Evolutionary conservation across 2,797 vertebrate species (phyloP), one percentile per base, ranked within the genome.

Genomic region (Channallabes apus): DNA sequence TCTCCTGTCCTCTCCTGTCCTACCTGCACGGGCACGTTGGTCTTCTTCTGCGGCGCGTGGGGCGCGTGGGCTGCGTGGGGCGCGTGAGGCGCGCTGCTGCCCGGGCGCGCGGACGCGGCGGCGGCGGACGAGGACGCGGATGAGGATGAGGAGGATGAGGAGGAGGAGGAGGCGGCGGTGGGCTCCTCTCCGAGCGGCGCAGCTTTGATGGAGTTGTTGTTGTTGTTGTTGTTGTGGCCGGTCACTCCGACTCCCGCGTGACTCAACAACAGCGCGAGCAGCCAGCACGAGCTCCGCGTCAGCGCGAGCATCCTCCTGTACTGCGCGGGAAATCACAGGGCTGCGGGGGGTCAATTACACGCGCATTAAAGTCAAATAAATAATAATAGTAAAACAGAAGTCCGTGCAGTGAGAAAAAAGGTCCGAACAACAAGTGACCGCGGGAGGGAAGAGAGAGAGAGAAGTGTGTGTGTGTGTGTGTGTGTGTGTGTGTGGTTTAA

Each of bases 201-300:
- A n/a, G 97, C 96, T 92, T 97, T 98, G 95, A 99, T 99, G 91
- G 97, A 96, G n/a, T n/a, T n/a, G n/a, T n/a, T n/a, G 95, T 99
- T 99, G 29, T 68, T 65, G 46, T 75, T 59, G 62, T 86, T 65
- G 68, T 61, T 38, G 69, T 83, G 69, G 38, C 35, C 64, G 58
- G 58, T 12, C 91, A 95, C 95, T 91, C 97, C 97, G 76, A 96
- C 94, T 89, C 95, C 94, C 89, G 93, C 59, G 59, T 64, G 82
- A 35, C 56, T 83, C 89, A 96, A 93, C 88, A 98, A 94, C 90
- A 98, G 93, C 92, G 97, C 91, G 88, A 97, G 91, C 90, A 93
- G 94, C 91, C 96, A 96, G 92, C 95, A 94, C 22, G 20, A 59
- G 58, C 58, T 17, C 58, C 96, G 94, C 91, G 95, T 92, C 90